A percentile compares a stretch with the other conserved stretches of the same genome.
These are phyloP conservation scores for Leptinotarsa defecta DNA, from an alignment of 1,140 invertebrate genomes.

Conservation along the genomic window DNA sequence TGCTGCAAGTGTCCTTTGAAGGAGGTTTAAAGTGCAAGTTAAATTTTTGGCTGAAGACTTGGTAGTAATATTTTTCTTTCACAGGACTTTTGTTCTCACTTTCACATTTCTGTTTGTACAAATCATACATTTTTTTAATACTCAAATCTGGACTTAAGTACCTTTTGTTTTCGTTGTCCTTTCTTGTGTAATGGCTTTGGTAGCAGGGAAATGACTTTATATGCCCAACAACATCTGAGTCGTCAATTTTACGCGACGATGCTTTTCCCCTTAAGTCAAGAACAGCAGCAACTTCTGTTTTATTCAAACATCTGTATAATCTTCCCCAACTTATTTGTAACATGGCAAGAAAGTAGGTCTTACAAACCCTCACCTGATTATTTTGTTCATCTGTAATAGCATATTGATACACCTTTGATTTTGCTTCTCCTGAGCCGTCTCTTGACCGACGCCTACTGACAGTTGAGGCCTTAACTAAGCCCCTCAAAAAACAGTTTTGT, in stretches of 20 bases:
- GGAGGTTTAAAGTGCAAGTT: slow-evolving; percentile 34
- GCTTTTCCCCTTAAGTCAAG: slow-evolving; percentile 26
- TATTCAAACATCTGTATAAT: slow-evolving; percentile 19
- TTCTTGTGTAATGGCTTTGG: slow-evolving; percentile 33
- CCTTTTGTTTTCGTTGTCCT: slow-evolving; percentile 25
- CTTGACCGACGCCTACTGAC: neutral
- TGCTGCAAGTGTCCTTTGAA: slow-evolving; percentile 20
- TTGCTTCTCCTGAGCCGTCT: neutral
- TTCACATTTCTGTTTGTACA: slow-evolving; percentile 27
- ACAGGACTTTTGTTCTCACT: slow-evolving; percentile 15
- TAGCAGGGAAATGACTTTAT: slow-evolving; percentile 36
- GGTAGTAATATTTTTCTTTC: slow-evolving; percentile 26
- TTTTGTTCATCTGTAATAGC: neutral
- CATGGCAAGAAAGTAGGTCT: slow-evolving; percentile 1
- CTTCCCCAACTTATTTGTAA: slow-evolving; percentile 30
- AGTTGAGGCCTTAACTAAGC: neutral
- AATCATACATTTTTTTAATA: slow-evolving; percentile 42
- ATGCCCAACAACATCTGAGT: slow-evolving; percentile 29
- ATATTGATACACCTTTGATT: neutral
- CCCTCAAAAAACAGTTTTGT: neutral
- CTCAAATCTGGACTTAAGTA: slow-evolving; percentile 31
- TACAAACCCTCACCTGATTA: slow-evolving; percentile 4
- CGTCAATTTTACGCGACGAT: slow-evolving; percentile 26
- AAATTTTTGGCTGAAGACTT: slow-evolving; percentile 31
- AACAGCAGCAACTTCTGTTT: slow-evolving; percentile 12